phyloP scores from a whole-genome alignment of 2,797 vertebrate genomes.

The Diceros bicornis region DNA sequence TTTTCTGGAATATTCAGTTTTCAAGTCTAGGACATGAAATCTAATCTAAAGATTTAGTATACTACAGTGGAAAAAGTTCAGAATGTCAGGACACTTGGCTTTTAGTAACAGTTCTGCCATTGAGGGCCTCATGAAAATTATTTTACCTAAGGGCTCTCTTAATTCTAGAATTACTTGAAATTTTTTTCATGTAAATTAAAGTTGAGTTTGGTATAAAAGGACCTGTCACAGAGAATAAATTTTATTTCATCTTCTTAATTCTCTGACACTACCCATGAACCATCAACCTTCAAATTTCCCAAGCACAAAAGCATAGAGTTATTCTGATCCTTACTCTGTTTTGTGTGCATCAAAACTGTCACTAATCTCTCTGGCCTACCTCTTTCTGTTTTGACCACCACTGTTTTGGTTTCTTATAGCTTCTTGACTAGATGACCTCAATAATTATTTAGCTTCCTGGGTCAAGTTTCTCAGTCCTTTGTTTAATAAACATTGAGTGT shows the following conservation, averaged over 20 bases:
- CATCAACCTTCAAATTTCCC: background rate
- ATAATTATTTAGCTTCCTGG: background rate
- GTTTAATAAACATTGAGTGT: background rate
- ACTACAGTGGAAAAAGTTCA: background rate
- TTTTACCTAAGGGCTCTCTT: background rate
- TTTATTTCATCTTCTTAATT: slow-evolving; percentile 3
- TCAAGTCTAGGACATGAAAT: background rate
- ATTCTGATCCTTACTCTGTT: background rate
- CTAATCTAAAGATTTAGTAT: background rate
- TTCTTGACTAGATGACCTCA: background rate
- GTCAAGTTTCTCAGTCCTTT: background rate
- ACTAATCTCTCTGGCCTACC: background rate
- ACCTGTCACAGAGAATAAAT: background rate
- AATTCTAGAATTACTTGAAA: slow-evolving; percentile 48
- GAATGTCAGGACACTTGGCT: background rate
- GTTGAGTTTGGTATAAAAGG: background rate
- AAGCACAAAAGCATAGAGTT: background rate
- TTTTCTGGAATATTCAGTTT: slow-evolving; percentile 17
- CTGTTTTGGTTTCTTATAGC: slow-evolving; percentile 1
- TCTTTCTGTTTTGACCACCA: slow-evolving; percentile 4
- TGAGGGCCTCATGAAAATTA: background rate
- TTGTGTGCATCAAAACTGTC: background rate
- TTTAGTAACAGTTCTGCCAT: background rate
- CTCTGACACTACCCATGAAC: background rate
- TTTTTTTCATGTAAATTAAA: slow-evolving; percentile 33